Percentiles rank a stretch among this genome's conserved stretches.
phyloP scores from a whole-genome alignment of 2,888 invertebrate species.

The Synanthedon vespiformis region DNA sequence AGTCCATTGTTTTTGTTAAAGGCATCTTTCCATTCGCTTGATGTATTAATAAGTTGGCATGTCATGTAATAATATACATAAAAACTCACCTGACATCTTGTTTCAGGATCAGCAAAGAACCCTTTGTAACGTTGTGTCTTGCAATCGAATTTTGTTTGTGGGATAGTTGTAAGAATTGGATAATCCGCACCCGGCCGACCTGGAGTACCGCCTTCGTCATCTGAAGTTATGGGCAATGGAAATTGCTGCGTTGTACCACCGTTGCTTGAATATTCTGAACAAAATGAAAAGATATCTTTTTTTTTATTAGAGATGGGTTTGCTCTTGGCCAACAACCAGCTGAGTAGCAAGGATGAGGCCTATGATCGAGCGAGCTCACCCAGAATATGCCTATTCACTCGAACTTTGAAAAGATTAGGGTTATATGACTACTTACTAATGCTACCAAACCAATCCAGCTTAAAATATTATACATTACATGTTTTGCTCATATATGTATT shows the following conservation, averaged over 20 bases:
- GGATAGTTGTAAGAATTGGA: conserved; percentile 80
- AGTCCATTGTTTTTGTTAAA: neutral
- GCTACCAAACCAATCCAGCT: too few relatives aligned
- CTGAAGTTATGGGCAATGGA: conserved; percentile 48
- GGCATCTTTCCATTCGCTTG: neutral
- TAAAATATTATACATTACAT: neutral
- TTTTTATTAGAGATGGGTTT: too few relatives aligned
- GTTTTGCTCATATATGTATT: neutral
- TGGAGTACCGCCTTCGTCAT: conserved; percentile 73
- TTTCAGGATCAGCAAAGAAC: conserved; percentile 90
- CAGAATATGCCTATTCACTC: too few relatives aligned
- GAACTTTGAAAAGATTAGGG: too few relatives aligned
- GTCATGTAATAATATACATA: neutral
- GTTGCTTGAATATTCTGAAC: conserved; percentile 28
- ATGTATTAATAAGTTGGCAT: neutral
- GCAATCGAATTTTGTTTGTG: conserved; percentile 82
- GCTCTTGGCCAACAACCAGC: too few relatives aligned
- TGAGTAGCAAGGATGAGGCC: too few relatives aligned
- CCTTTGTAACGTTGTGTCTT: conserved; percentile 89
- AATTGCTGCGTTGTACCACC: conserved; percentile 48
- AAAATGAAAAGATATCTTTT: neutral
- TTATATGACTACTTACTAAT: too few relatives aligned
- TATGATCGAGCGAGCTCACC: too few relatives aligned
- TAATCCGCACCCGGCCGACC: conserved; percentile 83
- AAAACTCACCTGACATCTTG: conserved; percentile 80